phyloP scores from a whole-genome alignment of 2,113 vertebrate genomes.

The Macroglossus sobrinus region DNA sequence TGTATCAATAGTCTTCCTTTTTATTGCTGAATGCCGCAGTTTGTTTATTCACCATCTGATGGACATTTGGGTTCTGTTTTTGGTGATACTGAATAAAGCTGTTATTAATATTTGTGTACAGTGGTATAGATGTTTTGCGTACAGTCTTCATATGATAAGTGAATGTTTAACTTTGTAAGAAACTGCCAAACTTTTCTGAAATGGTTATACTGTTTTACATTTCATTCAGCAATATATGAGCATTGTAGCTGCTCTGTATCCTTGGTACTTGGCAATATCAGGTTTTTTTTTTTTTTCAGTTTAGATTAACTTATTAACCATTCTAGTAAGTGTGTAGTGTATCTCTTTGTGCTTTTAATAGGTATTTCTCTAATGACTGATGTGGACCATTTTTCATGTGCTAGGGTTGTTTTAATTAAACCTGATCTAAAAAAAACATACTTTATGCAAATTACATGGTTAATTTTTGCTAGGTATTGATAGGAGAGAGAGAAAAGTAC shows the following conservation, averaged over 20 bases:
- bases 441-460: not conserved
- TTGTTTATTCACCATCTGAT: slow-evolving; percentile 7
- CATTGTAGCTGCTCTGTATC: not conserved
- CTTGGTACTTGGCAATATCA: not conserved
- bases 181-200: not conserved
- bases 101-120: not conserved
- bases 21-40: not conserved
- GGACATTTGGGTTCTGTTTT: slow-evolving; percentile 23
- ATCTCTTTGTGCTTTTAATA: slow-evolving; percentile 33
- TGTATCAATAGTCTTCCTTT: not conserved
- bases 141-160: not conserved
- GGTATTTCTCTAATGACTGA: not conserved
- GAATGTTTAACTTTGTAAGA: slow-evolving; percentile 14
- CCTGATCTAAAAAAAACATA: not conserved
- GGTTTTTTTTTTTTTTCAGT: not conserved
- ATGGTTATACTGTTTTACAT: not conserved
- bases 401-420: not conserved
- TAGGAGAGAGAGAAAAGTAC: not conserved
- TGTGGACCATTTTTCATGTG: slow-evolving; percentile 2
- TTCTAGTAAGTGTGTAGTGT: not conserved
- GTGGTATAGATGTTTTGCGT: not conserved
- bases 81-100: slow-evolving; percentile 29
- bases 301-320: not conserved
- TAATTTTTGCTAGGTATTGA: not conserved
- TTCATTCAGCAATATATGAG: not conserved